These are phyloP conservation scores for Grammatotria lemairii DNA, from an alignment of 2,113 vertebrate genomes.

Conservation along the genomic window DNA sequence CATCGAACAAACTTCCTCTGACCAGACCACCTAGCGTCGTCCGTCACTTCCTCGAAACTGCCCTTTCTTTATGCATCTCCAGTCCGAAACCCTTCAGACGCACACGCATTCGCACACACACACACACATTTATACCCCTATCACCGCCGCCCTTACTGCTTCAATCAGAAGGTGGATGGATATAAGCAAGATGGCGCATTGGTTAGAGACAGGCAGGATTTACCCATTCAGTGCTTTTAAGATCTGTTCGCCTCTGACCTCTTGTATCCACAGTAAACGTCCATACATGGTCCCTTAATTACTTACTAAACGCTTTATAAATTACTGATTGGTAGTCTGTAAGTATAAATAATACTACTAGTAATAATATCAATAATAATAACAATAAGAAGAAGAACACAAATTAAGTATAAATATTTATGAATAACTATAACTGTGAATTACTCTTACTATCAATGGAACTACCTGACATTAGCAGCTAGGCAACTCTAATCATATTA, in stretches of 20 bases:
- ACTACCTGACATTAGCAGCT: not conserved
- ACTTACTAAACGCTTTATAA: not conserved
- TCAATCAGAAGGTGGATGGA: not conserved
- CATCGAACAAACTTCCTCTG: conserved; percentile 74
- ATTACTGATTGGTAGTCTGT: not conserved
- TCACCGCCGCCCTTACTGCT: conserved; percentile 18
- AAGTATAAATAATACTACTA: not conserved
- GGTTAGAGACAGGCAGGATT: not conserved
- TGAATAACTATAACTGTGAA: not conserved
- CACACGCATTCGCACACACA: not conserved
- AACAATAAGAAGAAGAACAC: accelerated
- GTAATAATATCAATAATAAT: not conserved
- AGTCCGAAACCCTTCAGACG: conserved; percentile 8
- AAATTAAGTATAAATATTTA: not conserved
- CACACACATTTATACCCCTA: not conserved
- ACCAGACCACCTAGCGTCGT: conserved; percentile 45
- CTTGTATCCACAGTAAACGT: not conserved
- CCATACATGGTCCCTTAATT: not conserved
- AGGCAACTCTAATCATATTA: not conserved
- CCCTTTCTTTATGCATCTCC: conserved; percentile 49
- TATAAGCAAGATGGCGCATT: conserved; percentile 21
- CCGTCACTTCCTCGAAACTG: conserved; percentile 75
- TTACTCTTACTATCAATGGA: not conserved
- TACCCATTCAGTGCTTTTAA: not conserved
- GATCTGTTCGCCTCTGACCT: not conserved